phyloP scores from a whole-genome alignment of 2,888 invertebrate genomes.

The Thalpophila matura region DNA sequence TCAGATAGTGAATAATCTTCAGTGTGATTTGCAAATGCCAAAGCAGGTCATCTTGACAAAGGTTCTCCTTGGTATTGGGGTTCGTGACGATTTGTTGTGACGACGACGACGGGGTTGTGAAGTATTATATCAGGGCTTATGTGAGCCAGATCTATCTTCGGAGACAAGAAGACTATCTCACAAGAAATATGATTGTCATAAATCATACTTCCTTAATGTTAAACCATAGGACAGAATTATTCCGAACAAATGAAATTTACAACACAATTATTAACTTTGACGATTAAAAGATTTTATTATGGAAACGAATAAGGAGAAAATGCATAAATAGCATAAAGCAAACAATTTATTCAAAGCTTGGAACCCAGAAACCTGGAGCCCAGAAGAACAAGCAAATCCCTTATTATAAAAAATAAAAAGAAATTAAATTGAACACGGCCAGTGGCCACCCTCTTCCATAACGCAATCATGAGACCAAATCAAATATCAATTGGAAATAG shows the following conservation, averaged over 20 bases:
- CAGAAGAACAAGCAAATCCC: constrained; percentile 49
- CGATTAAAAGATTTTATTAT: too few relatives aligned
- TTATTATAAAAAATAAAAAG: constrained; percentile 52
- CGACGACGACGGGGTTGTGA: too few relatives aligned
- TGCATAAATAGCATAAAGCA: constrained; percentile 4
- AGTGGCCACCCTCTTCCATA: constrained; percentile 61
- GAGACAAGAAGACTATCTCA: neutral
- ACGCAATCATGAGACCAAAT: constrained; percentile 62
- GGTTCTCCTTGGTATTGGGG: neutral
- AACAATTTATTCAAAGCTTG: constrained; percentile 44
- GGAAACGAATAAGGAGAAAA: too few relatives aligned
- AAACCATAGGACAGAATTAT: neutral
- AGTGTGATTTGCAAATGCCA: neutral
- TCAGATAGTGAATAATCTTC: neutral
- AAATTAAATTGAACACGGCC: constrained; percentile 60
- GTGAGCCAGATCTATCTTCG: neutral
- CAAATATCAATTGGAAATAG: constrained; percentile 70
- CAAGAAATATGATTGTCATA: neutral
- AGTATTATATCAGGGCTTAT: neutral
- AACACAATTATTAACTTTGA: too few relatives aligned
- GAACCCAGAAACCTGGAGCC: too few relatives aligned
- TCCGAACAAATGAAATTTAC: too few relatives aligned
- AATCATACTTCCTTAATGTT: too few relatives aligned
- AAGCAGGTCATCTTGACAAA: neutral
- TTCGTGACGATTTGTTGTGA: too few relatives aligned